These are phyloP conservation scores for Platycheirus rosarum DNA, from an alignment of 2,888 invertebrate species.

Conservation along the genomic window DNA sequence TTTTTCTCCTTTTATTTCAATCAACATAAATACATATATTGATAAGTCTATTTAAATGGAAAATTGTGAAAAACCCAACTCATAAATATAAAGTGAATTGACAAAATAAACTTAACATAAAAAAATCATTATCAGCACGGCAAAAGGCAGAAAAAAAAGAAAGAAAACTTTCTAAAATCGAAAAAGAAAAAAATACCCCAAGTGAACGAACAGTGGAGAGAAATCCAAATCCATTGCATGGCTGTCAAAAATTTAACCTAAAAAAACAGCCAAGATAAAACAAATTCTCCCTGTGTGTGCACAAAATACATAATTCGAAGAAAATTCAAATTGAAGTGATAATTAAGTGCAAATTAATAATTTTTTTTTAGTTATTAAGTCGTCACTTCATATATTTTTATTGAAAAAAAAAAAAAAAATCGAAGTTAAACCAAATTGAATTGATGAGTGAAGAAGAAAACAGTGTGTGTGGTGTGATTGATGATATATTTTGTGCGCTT, in stretches of 20 bases:
- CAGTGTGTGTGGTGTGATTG: constrained; percentile 50
- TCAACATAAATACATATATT: constrained; percentile 47
- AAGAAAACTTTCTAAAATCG: constrained; percentile 58
- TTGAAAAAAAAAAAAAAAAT: background rate
- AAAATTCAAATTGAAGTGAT: background rate
- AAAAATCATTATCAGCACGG: too few relatives aligned
- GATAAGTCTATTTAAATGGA: constrained; percentile 14
- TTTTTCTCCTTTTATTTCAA: constrained; percentile 69
- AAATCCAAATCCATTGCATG: constrained; percentile 66
- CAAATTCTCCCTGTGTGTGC: constrained; percentile 24
- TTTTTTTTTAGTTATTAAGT: background rate
- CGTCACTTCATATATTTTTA: background rate
- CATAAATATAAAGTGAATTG: background rate
- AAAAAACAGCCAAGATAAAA: constrained; percentile 9
- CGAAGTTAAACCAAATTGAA: too few relatives aligned
- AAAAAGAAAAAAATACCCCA: constrained; percentile 36
- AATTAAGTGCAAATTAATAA: constrained; percentile 1
- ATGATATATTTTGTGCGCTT: constrained; percentile 45
- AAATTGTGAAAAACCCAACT: constrained; percentile 15
- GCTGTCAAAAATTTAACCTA: constrained; percentile 42
- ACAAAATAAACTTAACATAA: background rate
- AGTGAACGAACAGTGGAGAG: constrained; percentile 52
- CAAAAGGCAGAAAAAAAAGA: too few relatives aligned
- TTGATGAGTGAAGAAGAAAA: constrained; percentile 15
- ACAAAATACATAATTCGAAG: background rate